Conservation (phyloP, 2,797 vertebrate genomes). For the Myotis myotis region DNA sequence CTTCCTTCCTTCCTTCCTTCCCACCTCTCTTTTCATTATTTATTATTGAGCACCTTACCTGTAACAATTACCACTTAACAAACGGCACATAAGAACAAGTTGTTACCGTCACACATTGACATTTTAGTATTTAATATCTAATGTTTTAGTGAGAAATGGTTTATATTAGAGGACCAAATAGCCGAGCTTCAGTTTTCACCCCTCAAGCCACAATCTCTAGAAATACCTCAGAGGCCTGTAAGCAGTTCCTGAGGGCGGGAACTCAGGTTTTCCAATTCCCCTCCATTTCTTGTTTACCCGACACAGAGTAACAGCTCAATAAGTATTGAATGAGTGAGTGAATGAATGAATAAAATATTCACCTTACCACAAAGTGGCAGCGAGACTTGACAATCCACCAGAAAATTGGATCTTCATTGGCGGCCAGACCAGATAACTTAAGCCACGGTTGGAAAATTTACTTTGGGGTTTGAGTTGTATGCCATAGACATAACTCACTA, state of each 20-base stretch:
- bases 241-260: not conserved
- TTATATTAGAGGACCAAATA: not conserved
- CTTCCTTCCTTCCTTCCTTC: not conserved
- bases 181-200: not conserved
- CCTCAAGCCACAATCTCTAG: not conserved
- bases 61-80: not conserved
- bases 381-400: constrained; percentile 7
- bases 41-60: not conserved
- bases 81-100: not conserved
- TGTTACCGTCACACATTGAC: not conserved
- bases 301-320: not conserved
- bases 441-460: constrained; percentile 49
- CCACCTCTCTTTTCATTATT: not conserved
- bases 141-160: not conserved
- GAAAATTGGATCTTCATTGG: constrained; percentile 38
- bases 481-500: constrained; percentile 49
- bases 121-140: not conserved
- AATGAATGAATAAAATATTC: constrained; percentile 49
- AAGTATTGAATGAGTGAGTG: constrained; percentile 18
- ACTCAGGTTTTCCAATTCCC: not conserved
- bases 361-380: not conserved
- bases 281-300: not conserved
- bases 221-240: not conserved
- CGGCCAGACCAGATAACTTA: constrained; percentile 55
- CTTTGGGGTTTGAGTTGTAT: constrained; percentile 40